Evolutionary conservation across 1,140 invertebrate species (phyloP).

Genomic region (Atta texana): DNA sequence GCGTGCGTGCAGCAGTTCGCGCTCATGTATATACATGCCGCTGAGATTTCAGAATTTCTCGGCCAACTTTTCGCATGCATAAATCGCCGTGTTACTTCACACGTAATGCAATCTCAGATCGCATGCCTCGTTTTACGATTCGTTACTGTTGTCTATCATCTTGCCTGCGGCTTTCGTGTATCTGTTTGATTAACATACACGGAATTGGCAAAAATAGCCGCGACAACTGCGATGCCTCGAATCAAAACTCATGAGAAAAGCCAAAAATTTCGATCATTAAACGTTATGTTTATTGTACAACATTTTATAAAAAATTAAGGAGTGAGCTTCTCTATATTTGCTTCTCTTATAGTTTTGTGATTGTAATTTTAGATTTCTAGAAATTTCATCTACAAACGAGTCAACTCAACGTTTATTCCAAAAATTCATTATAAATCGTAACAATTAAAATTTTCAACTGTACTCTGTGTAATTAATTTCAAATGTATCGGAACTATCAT

Average conservation of each 20-base stretch:
- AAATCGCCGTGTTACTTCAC: constrained; percentile 32
- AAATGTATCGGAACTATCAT: background rate
- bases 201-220: constrained; percentile 2
- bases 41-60: constrained; percentile 50
- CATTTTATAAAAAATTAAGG: background rate
- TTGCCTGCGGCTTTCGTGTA: constrained; percentile 2
- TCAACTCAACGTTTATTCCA: background rate
- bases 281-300: background rate
- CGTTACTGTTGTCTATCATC: constrained; percentile 37
- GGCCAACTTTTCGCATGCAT: constrained; percentile 53
- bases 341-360: too few species aligned
- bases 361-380: background rate
- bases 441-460: background rate
- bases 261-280: background rate
- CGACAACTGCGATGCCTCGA: background rate
- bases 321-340: background rate
- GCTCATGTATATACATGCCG: background rate
- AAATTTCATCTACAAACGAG: background rate
- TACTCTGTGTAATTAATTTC: background rate
- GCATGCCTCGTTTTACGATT: constrained; percentile 24
- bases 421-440: background rate
- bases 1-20: constrained; percentile 20
- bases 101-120: constrained; percentile 10
- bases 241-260: background rate
- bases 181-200: constrained; percentile 3